Percentiles rank a stretch among this genome's conserved stretches.
phyloP scores from a whole-genome alignment of 2,797 vertebrate species.

The Apogon hyalosoma region DNA sequence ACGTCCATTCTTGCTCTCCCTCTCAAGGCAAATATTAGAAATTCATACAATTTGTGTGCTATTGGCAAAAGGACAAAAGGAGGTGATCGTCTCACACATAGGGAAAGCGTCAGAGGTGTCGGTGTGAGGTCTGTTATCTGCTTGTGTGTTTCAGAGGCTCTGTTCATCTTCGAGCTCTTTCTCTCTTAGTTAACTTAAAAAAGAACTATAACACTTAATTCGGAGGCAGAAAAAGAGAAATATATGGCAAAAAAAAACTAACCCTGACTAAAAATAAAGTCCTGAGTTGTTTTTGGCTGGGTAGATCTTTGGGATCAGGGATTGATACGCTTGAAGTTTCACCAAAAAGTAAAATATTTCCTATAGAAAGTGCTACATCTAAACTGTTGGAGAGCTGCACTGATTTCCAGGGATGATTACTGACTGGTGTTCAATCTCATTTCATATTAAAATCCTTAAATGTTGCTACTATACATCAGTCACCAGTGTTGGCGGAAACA shows the following conservation, averaged over 20 bases:
- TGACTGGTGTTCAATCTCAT: background rate
- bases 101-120: background rate
- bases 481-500: background rate
- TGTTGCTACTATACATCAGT: background rate
- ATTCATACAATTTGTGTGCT: constrained; percentile 24
- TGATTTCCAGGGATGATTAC: background rate
- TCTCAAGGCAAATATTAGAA: constrained; percentile 46
- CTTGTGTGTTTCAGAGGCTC: constrained; percentile 22
- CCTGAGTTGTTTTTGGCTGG: constrained; percentile 56
- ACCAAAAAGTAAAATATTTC: background rate
- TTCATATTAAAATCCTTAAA: background rate
- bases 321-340: background rate
- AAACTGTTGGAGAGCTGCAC: background rate
- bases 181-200: constrained; percentile 13
- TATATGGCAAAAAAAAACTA: background rate
- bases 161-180: constrained; percentile 31
- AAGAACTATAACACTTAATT: background rate
- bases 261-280: constrained; percentile 22
- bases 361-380: constrained; percentile 25
- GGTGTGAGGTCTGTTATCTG: constrained; percentile 9
- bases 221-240: no score
- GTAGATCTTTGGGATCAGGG: constrained; percentile 38
- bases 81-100: constrained; percentile 34
- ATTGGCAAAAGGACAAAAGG: constrained; percentile 31
- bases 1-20: constrained; percentile 9